Evolutionary conservation across 2,113 vertebrate species (phyloP), one percentile per base, ranked within the genome.

Genomic region (Struthidea cinerea): DNA sequence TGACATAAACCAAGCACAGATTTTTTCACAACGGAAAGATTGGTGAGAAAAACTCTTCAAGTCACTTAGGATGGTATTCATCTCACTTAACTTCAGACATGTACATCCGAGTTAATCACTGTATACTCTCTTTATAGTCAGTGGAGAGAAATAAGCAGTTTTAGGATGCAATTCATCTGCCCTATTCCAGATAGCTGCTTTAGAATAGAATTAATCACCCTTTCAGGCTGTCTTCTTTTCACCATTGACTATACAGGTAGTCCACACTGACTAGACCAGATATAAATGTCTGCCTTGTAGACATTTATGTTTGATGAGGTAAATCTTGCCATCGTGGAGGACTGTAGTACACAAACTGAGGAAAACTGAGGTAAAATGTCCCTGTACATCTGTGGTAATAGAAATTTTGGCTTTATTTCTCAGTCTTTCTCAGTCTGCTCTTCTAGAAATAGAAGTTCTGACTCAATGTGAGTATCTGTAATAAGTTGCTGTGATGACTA

Each of bases 81-180:
- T 95, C 96, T 96, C 95, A 93, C 90, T 95, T 96, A 92, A 90
- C 90, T 94, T 74, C 68, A 95, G 68, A 77, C 59, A 50, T 92
- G 82, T 93, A 94, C 71, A 88, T 88, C 53, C 0, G 0, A 94
- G 82, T 86, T 92, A 96, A 92, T 88, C 79, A 81, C 94, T 88
- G 14, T 42, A 46, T 84, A 67, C 50, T 88, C 46, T 47, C 50
- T 92, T 92, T 90, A 90, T 64, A 95, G 85, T 77, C 88, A 90
- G 20, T 42, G 75, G 83, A 94, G 55, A 88, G 75, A 93, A 97
- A 96, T 93, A 95, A 97, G 79, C 83, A 90, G 71, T 61, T 93
- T 86, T 84, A 90, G 82, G 90, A 93, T 59, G 79, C 55, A 86
- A 93, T 94, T 90, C 63, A 86, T 93, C 85, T 90, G 46, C 30